Evolutionary conservation across 2,113 vertebrate genomes (phyloP).

Genomic region (Dasyprocta punctata): DNA sequence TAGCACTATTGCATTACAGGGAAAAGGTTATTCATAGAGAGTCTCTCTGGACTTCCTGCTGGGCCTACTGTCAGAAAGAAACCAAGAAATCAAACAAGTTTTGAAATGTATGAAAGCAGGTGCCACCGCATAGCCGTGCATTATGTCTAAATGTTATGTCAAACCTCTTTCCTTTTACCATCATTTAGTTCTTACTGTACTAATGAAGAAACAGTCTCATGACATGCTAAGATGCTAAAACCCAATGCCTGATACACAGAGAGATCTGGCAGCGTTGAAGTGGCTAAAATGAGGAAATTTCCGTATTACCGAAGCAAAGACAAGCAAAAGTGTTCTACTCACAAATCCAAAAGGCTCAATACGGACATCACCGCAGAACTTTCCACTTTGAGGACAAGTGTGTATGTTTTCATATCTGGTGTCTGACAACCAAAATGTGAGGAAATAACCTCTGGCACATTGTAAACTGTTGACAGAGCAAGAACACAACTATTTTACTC

Average conservation of each 20-base stretch:
- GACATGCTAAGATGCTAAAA: background rate
- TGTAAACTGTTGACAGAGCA: background rate
- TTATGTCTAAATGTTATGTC: background rate
- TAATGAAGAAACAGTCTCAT: background rate
- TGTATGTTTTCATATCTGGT: background rate
- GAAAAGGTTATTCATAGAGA: slow-evolving; percentile 47
- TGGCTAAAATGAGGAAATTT: background rate
- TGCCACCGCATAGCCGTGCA: background rate
- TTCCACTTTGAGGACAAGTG: background rate
- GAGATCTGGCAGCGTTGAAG: background rate
- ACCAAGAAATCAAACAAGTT: slow-evolving; percentile 47
- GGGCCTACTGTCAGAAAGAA: background rate
- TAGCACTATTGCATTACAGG: slow-evolving; percentile 39
- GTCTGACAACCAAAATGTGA: background rate
- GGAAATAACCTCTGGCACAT: background rate
- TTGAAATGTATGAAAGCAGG: slow-evolving; percentile 31
- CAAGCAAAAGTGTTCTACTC: background rate
- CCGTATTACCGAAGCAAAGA: background rate
- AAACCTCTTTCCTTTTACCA: background rate
- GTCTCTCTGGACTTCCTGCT: slow-evolving; percentile 41
- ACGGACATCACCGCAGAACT: background rate
- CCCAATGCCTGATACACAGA: background rate
- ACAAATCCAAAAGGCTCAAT: background rate
- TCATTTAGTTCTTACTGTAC: background rate
- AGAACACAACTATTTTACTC: background rate